Conservation (phyloP, 2,797 vertebrate species). For the Bucorvus abyssinicus region DNA sequence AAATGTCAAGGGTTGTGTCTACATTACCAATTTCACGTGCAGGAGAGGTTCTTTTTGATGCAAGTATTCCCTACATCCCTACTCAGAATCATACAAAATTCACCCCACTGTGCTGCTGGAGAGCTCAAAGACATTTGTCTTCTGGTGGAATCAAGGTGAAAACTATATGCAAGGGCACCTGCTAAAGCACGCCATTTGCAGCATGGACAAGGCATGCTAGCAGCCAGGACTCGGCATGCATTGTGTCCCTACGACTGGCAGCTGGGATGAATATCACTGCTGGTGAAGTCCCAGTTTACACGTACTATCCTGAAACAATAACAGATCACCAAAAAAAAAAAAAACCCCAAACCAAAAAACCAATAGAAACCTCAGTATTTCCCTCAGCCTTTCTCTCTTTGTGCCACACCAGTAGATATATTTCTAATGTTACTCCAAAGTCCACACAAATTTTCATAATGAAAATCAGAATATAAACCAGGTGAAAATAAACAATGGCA, state of each 20-base stretch:
- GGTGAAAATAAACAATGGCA: neutral
- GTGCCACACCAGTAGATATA: neutral
- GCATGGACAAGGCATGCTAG: neutral
- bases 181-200: neutral
- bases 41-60: neutral
- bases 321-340: neutral
- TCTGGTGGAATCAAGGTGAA: neutral
- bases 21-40: neutral
- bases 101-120: neutral
- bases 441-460: neutral
- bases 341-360: too few relatives aligned
- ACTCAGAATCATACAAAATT: neutral
- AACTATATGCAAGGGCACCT: neutral
- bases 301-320: neutral
- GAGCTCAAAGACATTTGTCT: neutral
- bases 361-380: neutral
- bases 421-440: neutral
- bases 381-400: neutral
- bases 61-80: neutral
- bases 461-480: neutral
- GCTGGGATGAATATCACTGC: neutral
- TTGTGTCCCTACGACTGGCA: neutral
- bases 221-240: neutral
- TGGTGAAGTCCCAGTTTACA: neutral
- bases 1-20: neutral